Evolutionary conservation across 2,797 vertebrate genomes (phyloP), one percentile per base, ranked within the genome.

Genomic region (Muscicapa striata): DNA sequence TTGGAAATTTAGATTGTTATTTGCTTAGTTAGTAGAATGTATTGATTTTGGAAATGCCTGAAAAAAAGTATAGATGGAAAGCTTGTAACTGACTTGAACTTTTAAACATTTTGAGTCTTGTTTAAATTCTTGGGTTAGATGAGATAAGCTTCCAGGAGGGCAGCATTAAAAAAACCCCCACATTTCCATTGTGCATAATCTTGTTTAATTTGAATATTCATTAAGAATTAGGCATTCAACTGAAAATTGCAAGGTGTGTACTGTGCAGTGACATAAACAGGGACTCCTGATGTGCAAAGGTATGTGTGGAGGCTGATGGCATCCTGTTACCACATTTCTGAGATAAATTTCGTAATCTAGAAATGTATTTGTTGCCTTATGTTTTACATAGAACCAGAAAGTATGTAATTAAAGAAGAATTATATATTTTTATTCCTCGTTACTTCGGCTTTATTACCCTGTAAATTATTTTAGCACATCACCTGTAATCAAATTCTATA

Each of bases 331-430:
- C 12, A 29, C 32, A 89, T 66, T 64, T 49, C 61, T 84, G 68
- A 80, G 24, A 86, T 72, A 29, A 58, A 43, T 72, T 75, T 75
- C 16, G 81, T 82, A 66, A 51, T 30, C 36, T 84, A 36, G 38
- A 73, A 86, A 32, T 76, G 8, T 9, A 43, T 77, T 93, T 91
- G 40, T 83, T 87, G 21, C 52, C 23, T 20, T 67, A 41, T 15
- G 9, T 75, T 87, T 94, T 83, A 22, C 52, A 15, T 13, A 49
- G 29, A 79, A 52, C 12, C 73, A n/a, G 67, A 77, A 64, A 16
- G 15, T 75, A 36, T 51, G 45, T 77, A 85, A 75, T 80, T 87
- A 85, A 72, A 92, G 41, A 92, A 91, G 22, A 95, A 85, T 58
- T 85, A 30, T 18, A 4, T 70, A 26, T 87, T 49, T 67, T 66